A percentile compares a stretch with the other conserved stretches of the same genome.
These are phyloP conservation scores for Linnaemya tessellans DNA, from an alignment of 2,888 invertebrate species.

Conservation along the genomic window DNA sequence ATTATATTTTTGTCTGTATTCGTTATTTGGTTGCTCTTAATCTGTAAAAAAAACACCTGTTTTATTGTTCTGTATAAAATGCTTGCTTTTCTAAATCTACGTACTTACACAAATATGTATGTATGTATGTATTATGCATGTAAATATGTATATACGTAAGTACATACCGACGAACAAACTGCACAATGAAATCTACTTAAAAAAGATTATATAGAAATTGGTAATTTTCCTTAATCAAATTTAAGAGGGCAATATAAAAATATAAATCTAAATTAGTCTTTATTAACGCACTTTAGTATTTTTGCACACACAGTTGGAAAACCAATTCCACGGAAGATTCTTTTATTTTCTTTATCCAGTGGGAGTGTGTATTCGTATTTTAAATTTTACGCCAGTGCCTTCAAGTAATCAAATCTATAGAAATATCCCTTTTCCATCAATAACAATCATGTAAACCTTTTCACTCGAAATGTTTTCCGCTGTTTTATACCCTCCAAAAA, in stretches of 20 bases:
- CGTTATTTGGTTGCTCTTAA: neutral
- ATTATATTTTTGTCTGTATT: no score
- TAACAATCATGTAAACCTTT: no score
- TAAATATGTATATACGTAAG: no score
- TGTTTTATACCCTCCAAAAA: no score
- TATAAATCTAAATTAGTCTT: conserved; percentile 67
- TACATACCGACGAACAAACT: conserved; percentile 13
- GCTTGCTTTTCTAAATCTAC: neutral
- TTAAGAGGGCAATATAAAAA: conserved; percentile 38
- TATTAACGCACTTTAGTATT: conserved; percentile 70
- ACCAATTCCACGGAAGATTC: conserved; percentile 59
- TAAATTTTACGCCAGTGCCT: conserved; percentile 16
- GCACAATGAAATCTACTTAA: conserved; percentile 18
- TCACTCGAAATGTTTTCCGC: no score
- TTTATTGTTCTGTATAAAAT: neutral
- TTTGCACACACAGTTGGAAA: conserved; percentile 40
- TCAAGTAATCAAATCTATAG: conserved; percentile 27
- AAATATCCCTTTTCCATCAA: no score
- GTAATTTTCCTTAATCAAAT: conserved; percentile 65
- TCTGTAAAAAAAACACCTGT: neutral
- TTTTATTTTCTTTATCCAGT: conserved; percentile 52
- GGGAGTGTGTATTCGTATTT: conserved; percentile 36
- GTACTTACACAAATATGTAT: no score
- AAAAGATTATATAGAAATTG: conserved; percentile 31
- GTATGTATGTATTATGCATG: no score